Percentiles rank a stretch among this genome's conserved stretches.
Evolutionary conservation across 2,113 vertebrate species (phyloP).

Genomic region (Crypturellus undulatus): DNA sequence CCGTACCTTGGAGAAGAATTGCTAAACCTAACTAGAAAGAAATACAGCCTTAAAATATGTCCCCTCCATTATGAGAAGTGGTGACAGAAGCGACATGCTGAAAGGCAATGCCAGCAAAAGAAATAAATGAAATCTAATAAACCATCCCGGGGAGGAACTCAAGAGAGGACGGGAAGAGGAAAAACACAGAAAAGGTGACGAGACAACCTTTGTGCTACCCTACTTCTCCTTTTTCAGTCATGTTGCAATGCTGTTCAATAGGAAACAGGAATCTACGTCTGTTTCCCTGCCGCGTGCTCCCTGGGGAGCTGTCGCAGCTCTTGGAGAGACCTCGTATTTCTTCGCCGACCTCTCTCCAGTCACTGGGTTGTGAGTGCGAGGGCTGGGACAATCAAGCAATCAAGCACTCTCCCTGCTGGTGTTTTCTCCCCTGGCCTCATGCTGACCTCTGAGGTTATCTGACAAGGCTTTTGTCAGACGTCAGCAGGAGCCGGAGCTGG

Average conservation of each 20-base stretch:
- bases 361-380: fast-evolving
- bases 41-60: neutral
- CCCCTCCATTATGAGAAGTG: neutral
- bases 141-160: neutral
- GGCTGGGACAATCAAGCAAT: fast-evolving
- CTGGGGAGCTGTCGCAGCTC: neutral
- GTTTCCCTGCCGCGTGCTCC: neutral
- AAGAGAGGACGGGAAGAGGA: neutral
- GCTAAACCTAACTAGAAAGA: neutral
- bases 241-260: constrained; percentile 10
- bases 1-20: neutral
- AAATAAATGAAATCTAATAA: neutral
- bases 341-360: neutral
- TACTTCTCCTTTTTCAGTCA: neutral
- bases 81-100: neutral
- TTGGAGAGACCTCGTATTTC: neutral
- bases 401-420: fast-evolving
- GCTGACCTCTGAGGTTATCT: neutral
- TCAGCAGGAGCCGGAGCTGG: neutral
- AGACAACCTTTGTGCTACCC: neutral
- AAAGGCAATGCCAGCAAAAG: neutral
- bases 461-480: neutral
- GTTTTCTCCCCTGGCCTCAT: neutral
- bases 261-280: neutral
- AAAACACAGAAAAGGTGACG: neutral